phyloP scores from a whole-genome alignment of 2,888 invertebrate genomes.

The Microplitis manilae region DNA sequence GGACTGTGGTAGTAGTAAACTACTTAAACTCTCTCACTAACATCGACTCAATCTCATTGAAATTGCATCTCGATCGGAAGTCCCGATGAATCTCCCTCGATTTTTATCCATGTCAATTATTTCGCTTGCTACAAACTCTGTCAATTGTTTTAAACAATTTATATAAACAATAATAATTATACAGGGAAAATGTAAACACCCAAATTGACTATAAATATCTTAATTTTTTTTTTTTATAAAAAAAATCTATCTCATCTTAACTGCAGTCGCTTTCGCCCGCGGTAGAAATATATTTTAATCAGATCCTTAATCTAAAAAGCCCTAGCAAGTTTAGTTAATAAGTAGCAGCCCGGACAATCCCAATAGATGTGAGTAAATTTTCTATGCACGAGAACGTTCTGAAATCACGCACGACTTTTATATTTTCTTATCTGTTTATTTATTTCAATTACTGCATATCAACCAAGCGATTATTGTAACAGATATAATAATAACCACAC shows the following conservation, averaged over 20 bases:
- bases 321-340: no score
- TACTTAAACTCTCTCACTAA: background rate
- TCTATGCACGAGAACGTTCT: slow-evolving; percentile 8
- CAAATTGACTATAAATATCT: no score
- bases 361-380: background rate
- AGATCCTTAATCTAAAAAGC: no score
- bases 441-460: slow-evolving; percentile 1
- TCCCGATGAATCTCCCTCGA: slow-evolving; percentile 17
- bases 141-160: background rate
- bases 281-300: no score
- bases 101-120: slow-evolving; percentile 31
- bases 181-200: no score
- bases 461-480: background rate
- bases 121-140: background rate
- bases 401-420: slow-evolving; percentile 16
- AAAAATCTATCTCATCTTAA: no score
- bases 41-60: slow-evolving; percentile 25
- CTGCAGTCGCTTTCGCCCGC: no score
- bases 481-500: background rate
- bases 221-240: no score
- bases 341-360: background rate
- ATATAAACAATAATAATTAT: no score
- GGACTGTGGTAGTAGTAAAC: background rate
- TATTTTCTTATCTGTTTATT: slow-evolving; percentile 10
- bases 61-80: slow-evolving; percentile 30